Percentiles rank a stretch among this genome's conserved stretches.
Conservation (phyloP, 1,140 invertebrate genomes). For the Achroia grisella region DNA sequence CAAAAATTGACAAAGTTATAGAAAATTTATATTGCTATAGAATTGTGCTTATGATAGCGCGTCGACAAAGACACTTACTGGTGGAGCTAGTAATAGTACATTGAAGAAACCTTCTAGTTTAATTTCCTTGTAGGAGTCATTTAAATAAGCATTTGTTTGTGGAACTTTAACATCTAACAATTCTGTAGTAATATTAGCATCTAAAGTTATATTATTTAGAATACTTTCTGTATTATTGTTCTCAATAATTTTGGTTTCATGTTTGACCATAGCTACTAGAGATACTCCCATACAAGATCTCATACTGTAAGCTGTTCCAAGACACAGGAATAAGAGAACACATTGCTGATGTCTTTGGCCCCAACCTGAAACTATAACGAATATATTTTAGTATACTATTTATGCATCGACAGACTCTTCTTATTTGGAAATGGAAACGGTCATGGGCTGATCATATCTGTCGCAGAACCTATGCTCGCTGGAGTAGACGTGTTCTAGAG, state of each 20-base stretch:
- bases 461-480: too few species aligned
- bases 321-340: constrained; percentile 77
- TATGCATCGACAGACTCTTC: too few species aligned
- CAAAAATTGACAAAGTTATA: too few species aligned
- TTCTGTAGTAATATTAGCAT: not conserved
- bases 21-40: too few species aligned
- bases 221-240: not conserved
- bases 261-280: constrained; percentile 80
- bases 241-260: not conserved
- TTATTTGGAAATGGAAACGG: too few species aligned
- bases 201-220: not conserved
- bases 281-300: constrained; percentile 81
- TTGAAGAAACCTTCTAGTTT: constrained; percentile 23
- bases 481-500: too few species aligned
- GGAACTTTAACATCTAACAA: not conserved
- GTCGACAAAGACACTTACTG: too few species aligned
- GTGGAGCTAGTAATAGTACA: constrained; percentile 35
- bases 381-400: too few species aligned
- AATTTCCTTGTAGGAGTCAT: constrained; percentile 7
- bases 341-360: constrained; percentile 78
- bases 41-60: too few species aligned
- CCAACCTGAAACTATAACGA: constrained; percentile 29
- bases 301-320: constrained; percentile 80
- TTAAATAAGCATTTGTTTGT: not conserved
- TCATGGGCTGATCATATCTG: too few species aligned